Conservation (phyloP, 2,113 vertebrate genomes). For the Chionomys nivalis region DNA sequence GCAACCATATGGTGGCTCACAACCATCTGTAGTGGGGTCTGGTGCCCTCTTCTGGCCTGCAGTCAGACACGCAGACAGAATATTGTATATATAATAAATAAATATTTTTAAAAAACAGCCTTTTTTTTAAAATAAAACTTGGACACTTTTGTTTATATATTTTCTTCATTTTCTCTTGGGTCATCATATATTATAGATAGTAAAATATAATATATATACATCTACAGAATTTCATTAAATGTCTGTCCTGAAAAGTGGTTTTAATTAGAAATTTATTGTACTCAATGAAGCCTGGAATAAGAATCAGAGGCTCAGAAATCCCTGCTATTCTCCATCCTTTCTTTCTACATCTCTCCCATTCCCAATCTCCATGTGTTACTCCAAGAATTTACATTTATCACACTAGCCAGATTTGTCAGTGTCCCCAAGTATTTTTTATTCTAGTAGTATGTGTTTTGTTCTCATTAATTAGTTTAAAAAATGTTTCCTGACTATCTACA, state of each 20-base stretch:
- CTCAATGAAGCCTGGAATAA: slow-evolving; percentile 30
- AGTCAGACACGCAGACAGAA: no score
- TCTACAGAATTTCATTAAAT: slow-evolving; percentile 2
- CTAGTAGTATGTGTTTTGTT: not conserved
- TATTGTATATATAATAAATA: no score
- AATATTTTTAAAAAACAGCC: no score
- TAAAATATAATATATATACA: slow-evolving; percentile 5
- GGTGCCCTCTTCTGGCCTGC: no score
- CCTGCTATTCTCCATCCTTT: not conserved
- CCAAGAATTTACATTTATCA: not conserved
- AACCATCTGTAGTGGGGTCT: no score
- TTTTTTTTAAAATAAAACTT: no score
- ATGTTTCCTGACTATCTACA: not conserved
- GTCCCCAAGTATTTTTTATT: not conserved
- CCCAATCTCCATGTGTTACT: not conserved
- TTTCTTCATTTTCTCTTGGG: slow-evolving; percentile 30
- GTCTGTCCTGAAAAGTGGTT: slow-evolving; percentile 55
- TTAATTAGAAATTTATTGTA: slow-evolving; percentile 57
- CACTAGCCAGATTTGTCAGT: not conserved
- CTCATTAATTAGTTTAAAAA: not conserved
- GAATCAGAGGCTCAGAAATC: not conserved
- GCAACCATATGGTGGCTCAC: no score
- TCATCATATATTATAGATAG: not conserved
- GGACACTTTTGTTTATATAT: not conserved
- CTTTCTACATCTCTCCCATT: no score